Conservation (phyloP, 2,797 vertebrate species). For the Aulostomus chinensis region DNA sequence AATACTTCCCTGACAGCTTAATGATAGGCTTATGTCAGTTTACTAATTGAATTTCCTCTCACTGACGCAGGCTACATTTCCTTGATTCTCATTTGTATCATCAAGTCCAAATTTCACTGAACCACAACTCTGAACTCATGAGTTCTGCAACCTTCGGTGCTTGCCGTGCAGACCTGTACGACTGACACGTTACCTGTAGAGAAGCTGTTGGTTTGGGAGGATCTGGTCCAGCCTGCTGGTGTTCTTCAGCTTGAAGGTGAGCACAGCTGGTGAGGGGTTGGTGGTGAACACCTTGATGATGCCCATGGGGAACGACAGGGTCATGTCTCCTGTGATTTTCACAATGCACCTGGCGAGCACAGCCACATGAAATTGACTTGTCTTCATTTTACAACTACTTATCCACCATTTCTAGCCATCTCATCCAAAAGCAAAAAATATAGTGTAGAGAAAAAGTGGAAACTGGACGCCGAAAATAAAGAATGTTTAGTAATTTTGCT, state of each 20-base stretch:
- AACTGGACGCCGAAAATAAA: too few relatives aligned
- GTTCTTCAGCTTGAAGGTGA: conserved; percentile 94
- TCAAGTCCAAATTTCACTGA: conserved; percentile 10
- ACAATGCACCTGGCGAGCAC: conserved; percentile 89
- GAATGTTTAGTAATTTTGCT: too few relatives aligned
- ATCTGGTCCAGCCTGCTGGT: conserved; percentile 92
- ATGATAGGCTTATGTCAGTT: conserved; percentile 69
- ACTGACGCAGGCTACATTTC: conserved; percentile 59
- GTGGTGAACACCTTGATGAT: conserved; percentile 97
- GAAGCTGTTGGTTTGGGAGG: conserved; percentile 93
- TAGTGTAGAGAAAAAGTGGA: too few relatives aligned
- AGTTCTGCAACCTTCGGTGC: neutral
- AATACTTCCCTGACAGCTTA: conserved; percentile 70
- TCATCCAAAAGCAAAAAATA: too few relatives aligned
- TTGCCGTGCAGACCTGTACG: neutral
- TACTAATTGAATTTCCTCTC: conserved; percentile 74
- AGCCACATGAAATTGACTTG: neutral
- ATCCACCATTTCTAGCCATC: neutral
- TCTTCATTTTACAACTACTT: neutral
- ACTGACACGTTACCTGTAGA: conserved; percentile 85
- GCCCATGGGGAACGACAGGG: conserved; percentile 94
- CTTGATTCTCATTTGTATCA: conserved; percentile 29
- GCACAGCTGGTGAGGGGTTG: conserved; percentile 91
- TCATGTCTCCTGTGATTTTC: conserved; percentile 98
- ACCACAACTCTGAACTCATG: conserved; percentile 15